Evolutionary conservation across 37 sponge, comb jelly and placozoan genomes (phyloP), one percentile per base, ranked within the genome.

Genomic region (Chondrosia reniformis): DNA sequence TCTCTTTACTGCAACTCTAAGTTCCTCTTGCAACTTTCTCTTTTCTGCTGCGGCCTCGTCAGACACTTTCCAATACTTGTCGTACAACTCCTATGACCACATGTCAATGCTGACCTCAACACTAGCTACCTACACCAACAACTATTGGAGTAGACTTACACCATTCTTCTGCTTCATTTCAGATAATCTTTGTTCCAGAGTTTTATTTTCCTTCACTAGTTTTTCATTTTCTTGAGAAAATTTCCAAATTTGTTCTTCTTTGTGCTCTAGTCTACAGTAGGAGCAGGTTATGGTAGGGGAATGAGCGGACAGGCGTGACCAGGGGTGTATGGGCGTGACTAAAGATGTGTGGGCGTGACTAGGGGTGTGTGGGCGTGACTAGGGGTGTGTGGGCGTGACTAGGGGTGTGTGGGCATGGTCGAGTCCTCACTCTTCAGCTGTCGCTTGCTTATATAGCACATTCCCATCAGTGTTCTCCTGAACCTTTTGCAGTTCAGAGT

Each of bases 121-220:
- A 66, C 38, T 19, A 37, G 36, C 38, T 37, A 5, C 36, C 38
- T 21, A 21, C 7, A 37, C 32, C 15, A 3, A 69, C 43, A 36
- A 21, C 43, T 34, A 17, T 36, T 39, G 42, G 25, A 12, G 1
- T 39, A 13, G 17, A 39, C 72, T 40, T 40, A 69, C 72, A 40
- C 43, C 42, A 24, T 69, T 69, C 72, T 69, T 69, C 4, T 69
- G 72, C 9, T 69, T 69, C 43, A 69, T 24, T 9, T 40, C 72
- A 1, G 32, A 13, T 9, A 69, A 3, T 24, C 36, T 36, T 4
- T 21, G 41, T 25, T 69, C 72, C 38, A 69, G 36, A 6, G 37
- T 39, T 25, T 36, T 69, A 41, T 39, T 69, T 44, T 69, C 43
- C 43, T 69, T 37, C 43, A 43, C 41, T 19, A 69, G 72, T 25